Conservation (phyloP, 2,888 invertebrate species). For the Diabrotica balteata region DNA sequence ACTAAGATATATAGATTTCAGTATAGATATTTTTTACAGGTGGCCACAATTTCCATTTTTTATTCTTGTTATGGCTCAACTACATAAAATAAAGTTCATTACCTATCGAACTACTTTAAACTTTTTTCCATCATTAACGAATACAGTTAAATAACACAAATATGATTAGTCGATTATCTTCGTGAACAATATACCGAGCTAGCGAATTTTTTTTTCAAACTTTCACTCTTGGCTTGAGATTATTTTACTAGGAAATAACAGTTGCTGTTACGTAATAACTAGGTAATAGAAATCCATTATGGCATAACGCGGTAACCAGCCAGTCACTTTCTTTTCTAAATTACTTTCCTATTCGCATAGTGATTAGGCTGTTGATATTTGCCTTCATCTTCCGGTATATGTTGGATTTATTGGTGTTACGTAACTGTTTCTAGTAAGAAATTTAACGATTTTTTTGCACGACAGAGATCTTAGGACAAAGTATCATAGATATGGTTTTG, state of each 20-base stretch:
- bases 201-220: conserved; percentile 1
- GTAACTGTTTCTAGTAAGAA: not conserved
- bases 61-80: no score
- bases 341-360: conserved; percentile 16
- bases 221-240: conserved; percentile 6
- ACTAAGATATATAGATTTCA: no score
- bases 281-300: conserved; percentile 21
- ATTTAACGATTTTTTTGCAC: no score
- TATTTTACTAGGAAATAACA: conserved; percentile 22
- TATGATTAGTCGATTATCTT: no score
- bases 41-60: no score
- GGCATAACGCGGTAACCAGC: conserved; percentile 1
- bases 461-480: no score
- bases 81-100: no score
- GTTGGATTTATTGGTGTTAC: not conserved
- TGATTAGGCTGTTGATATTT: conserved; percentile 1
- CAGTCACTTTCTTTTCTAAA: conserved; percentile 8
- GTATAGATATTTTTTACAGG: no score
- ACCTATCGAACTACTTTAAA: no score
- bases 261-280: conserved; percentile 20
- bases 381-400: conserved; percentile 3
- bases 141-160: no score
- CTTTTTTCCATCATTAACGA: no score
- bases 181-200: not conserved
- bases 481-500: no score